Evolutionary conservation across 2,888 invertebrate genomes (phyloP), one percentile per base, ranked within the genome.

Genomic region (Ophion ellenae): DNA sequence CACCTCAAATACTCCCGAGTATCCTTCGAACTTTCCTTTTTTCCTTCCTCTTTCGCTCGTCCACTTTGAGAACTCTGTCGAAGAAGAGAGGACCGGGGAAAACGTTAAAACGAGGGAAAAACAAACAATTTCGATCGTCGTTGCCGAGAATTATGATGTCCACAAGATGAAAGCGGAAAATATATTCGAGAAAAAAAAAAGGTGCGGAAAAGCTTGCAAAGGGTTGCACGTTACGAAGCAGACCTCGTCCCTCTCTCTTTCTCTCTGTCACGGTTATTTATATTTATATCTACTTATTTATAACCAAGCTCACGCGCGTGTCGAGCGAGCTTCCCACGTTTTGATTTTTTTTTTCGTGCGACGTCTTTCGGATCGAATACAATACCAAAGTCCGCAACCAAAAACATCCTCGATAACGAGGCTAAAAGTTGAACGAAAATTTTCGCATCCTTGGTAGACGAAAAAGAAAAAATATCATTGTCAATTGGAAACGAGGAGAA

Each of bases 231-330:
- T 40, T 59, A 45, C n/a, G 24, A 47, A 73, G 80, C 40, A 40
- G 59, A 63, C 69, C 66, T 76, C 61, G 59, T 61, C 73, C 78
- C 73, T 71, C 32, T 66, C 45, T 11, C 67, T 77, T 40, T 64
- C 61, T 20, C 17, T 32, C 17, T 75, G 64, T 28, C 75, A 17
- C 70, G 28, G 47, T 36, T 80, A 67, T 84, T 75, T 64, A 66
- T 71, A 80, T 73, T 59, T 76, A 36, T 36, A 57, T 45, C 11
- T 32, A 79, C 45, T 45, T 66, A 80, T 80, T 71, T 80, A 71
- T 47, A 74, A 64, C 73, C 40, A 7, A 40, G 24, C n/a, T 74
- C 59, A n/a, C 32, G 32, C 64, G 73, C 40, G 40, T 40, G 40
- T 40, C 6, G 40, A 40, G 40, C 7, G 40, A 40, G 40, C 40